Conservation (phyloP, 1,140 invertebrate species). For the Schlechtendalia chinensis region DNA sequence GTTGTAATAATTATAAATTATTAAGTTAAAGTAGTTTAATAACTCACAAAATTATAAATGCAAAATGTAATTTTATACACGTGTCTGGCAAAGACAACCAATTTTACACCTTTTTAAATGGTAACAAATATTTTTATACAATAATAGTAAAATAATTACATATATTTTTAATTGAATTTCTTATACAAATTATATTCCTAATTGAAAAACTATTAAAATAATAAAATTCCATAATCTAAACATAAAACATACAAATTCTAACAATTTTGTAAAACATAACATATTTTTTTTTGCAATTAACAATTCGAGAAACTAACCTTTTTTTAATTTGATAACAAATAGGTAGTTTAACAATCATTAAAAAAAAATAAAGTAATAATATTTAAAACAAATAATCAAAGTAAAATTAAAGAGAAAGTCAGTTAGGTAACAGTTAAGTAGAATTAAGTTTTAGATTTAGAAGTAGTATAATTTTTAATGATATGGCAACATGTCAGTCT, state of each 20-base stretch:
- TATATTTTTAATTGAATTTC: background rate
- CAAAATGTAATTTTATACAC: too few relatives aligned
- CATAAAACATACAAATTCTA: too few relatives aligned
- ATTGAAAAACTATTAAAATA: too few relatives aligned
- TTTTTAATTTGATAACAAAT: background rate
- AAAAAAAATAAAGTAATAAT: constrained; percentile 6
- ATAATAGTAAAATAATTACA: background rate
- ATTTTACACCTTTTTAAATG: background rate
- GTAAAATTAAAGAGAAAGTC: background rate
- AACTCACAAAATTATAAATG: too few relatives aligned
- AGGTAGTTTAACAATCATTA: background rate
- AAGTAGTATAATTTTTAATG: constrained; percentile 37
- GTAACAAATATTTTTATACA: background rate
- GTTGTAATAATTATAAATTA: too few relatives aligned
- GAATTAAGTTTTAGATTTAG: background rate
- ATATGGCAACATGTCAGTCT: constrained; percentile 48
- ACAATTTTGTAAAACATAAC: background rate
- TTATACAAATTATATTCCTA: background rate
- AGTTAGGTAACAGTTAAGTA: background rate
- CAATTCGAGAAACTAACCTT: background rate
- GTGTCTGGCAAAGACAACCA: background rate
- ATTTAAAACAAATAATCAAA: background rate
- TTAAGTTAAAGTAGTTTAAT: too few relatives aligned
- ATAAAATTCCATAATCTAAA: too few relatives aligned
- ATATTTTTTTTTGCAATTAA: background rate